Percentiles rank a stretch among this genome's conserved stretches.
Evolutionary conservation across 2,888 invertebrate species (phyloP).

Genomic region (Marasmarcha lunaedactyla): DNA sequence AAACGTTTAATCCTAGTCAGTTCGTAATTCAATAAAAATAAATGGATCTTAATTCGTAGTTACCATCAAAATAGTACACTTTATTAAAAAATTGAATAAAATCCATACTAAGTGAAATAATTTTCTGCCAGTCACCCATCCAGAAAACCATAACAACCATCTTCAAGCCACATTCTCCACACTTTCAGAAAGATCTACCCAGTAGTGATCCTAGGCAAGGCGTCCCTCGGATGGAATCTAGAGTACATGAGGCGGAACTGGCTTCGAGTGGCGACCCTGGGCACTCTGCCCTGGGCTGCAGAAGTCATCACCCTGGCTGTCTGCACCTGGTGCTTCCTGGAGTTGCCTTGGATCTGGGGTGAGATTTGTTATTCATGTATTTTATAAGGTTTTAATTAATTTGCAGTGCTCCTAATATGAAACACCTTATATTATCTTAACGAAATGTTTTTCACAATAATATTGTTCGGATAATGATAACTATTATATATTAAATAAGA

Average conservation of each 20-base stretch:
- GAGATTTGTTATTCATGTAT: constrained; percentile 14
- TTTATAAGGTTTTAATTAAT: neutral
- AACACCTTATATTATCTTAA: too few species aligned
- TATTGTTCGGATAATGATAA: too few species aligned
- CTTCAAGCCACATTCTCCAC: neutral
- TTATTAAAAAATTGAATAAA: too few species aligned
- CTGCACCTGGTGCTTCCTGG: constrained; percentile 37
- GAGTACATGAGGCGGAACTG: constrained; percentile 43
- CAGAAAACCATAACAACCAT: too few species aligned
- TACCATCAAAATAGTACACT: too few species aligned
- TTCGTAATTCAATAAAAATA: too few species aligned
- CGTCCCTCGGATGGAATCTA: constrained; percentile 46
- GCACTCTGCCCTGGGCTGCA: constrained; percentile 42
- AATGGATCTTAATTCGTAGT: too few species aligned
- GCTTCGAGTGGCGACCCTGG: constrained; percentile 37
- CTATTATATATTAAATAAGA: too few species aligned
- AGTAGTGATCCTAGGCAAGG: constrained; percentile 53
- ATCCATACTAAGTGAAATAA: too few species aligned
- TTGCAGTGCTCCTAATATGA: neutral
- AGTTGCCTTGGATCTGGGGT: constrained; percentile 58
- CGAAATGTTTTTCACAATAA: too few species aligned
- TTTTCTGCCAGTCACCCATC: too few species aligned
- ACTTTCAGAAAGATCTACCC: constrained; percentile 49
- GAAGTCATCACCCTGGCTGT: constrained; percentile 40
- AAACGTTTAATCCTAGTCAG: too few species aligned